phyloP scores from a whole-genome alignment of 2,113 vertebrate genomes.

The Charadrius vociferus region DNA sequence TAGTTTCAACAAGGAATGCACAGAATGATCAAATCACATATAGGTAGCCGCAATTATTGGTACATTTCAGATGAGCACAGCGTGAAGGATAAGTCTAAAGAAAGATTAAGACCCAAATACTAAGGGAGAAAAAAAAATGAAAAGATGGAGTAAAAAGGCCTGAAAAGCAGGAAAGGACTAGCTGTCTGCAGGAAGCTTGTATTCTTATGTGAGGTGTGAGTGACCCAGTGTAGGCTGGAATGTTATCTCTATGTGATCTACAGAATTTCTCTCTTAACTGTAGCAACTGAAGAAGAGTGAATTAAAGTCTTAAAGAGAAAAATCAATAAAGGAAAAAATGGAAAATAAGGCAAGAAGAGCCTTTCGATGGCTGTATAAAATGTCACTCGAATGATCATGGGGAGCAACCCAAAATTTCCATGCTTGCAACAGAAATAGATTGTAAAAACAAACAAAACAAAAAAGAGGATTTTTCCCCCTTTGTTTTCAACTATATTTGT shows the following conservation, averaged over 20 bases:
- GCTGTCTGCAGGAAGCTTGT: constrained; percentile 75
- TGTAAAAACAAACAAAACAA: neutral
- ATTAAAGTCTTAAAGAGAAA: constrained; percentile 79
- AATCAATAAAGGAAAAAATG: constrained; percentile 73
- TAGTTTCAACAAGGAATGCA: constrained; percentile 69
- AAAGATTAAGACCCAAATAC: constrained; percentile 79
- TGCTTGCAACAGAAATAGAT: neutral
- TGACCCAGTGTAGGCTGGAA: constrained; percentile 72
- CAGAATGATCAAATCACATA: constrained; percentile 72
- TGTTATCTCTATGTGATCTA: constrained; percentile 75
- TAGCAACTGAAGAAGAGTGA: constrained; percentile 72
- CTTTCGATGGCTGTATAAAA: constrained; percentile 43
- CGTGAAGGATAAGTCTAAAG: constrained; percentile 72
- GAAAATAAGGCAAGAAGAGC: constrained; percentile 56
- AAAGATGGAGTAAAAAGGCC: constrained; percentile 65
- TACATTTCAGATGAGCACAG: constrained; percentile 79
- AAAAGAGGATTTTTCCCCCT: neutral
- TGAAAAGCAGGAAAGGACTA: constrained; percentile 71
- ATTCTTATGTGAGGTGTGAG: constrained; percentile 67
- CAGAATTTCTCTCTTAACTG: constrained; percentile 74
- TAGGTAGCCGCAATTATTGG: constrained; percentile 78
- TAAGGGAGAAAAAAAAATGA: constrained; percentile 59
- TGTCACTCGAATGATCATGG: neutral
- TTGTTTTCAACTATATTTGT: neutral
- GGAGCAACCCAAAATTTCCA: neutral